Evolutionary conservation across 1,140 invertebrate genomes (phyloP), one percentile per base, ranked within the genome.

Genomic region (Schlechtendalia chinensis): DNA sequence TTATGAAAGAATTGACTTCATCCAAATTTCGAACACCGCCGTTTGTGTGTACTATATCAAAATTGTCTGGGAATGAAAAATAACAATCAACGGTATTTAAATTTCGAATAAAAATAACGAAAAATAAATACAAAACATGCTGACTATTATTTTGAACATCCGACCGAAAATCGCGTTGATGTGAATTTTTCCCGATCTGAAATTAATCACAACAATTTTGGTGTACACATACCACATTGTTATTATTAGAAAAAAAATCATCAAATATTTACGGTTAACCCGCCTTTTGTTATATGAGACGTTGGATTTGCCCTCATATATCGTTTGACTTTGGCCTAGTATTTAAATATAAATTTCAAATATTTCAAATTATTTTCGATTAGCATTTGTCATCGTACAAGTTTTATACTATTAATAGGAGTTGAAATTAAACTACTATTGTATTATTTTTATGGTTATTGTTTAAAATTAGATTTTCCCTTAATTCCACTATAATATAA

Each of bases 241-340:
- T 39, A 39, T 4, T 39, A 39, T 39, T 8, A 8, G 32, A 8
- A 39, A 39, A 39, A 39, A 39, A 39, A n/a, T n/a, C 10, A 39
- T 6, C 2, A 32, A 58, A 77, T 59, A 1, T 54, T 77, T 77
- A 77, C 72, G 24, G 56, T 59, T 39, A 77, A 14, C 24, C 72
- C 54, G 22, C 58, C 39, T 8, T 77, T 77, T 22, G 56, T 45
- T 19, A 77, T 50, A 45, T 77, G 32, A 45, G 53, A 24, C 32
- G 29, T 12, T 77, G 72, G 72, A 77, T 77, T 56, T 32, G 56
- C 56, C 59, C 6, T 59, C 22, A 24, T 77, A 2, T 77, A 77
- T n/a, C 72, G n/a, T 58, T 77, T 54, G 39, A 77, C 24, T 56
- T 77, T 77, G 29, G 50, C 69, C 69, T 72, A 27, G 8, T 17